A percentile compares a stretch with the other conserved stretches of the same genome.
Evolutionary conservation across 2,113 vertebrate genomes (phyloP).

Genomic region (Tympanuchus pallidicinctus): DNA sequence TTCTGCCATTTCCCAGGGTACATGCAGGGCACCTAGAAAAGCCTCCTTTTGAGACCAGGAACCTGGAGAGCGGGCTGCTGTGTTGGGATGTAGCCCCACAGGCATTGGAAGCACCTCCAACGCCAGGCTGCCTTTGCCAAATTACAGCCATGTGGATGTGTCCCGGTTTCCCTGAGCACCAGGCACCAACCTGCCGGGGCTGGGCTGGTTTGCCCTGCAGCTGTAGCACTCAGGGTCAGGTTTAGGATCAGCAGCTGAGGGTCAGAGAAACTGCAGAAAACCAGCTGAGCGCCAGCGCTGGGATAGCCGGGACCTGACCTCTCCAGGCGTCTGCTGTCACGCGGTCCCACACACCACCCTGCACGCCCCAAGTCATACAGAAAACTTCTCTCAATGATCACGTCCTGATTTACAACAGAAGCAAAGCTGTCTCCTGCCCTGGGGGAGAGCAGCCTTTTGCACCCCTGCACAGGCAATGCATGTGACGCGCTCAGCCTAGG

Average conservation of each 20-base stretch:
- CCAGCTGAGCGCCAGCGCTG: background rate
- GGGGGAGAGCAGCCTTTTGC: background rate
- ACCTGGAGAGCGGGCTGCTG: background rate
- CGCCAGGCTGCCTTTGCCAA: background rate
- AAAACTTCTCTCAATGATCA: background rate
- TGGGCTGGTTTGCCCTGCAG: background rate
- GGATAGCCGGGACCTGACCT: background rate
- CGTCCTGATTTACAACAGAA: fast-evolving
- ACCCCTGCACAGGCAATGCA: background rate
- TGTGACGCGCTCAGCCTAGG: fast-evolving
- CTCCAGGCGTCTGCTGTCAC: fast-evolving
- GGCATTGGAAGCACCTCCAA: background rate
- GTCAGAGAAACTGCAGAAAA: background rate
- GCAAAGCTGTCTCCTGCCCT: background rate
- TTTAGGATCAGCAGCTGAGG: fast-evolving
- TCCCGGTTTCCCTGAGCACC: background rate
- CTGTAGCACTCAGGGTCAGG: fast-evolving
- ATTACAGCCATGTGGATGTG: fast-evolving
- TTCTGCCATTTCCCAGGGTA: background rate
- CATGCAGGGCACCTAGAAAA: background rate
- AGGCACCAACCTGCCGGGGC: background rate
- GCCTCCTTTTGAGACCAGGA: background rate
- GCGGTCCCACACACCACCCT: background rate
- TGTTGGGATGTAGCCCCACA: background rate
- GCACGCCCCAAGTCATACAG: background rate